A percentile compares a stretch with the other conserved stretches of the same genome.
Evolutionary conservation across 2,888 invertebrate genomes (phyloP).

Genomic region (Patella ulyssiponensis): DNA sequence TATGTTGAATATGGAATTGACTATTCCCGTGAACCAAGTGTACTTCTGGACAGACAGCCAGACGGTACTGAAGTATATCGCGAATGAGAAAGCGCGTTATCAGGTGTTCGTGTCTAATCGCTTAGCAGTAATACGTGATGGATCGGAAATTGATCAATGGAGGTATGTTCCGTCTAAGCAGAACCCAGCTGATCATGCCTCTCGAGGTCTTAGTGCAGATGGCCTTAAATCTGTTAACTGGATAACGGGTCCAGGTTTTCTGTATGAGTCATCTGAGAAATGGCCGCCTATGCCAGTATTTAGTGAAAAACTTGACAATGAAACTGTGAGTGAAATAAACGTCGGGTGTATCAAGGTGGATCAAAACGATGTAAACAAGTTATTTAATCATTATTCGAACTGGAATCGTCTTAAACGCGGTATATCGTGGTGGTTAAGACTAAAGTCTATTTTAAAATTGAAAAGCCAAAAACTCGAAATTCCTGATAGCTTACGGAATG

Average conservation of each 20-base stretch:
- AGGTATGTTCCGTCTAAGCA: conserved; percentile 34
- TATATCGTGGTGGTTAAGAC: background rate
- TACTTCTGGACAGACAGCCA: conserved; percentile 45
- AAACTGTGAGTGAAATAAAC: conserved; percentile 1
- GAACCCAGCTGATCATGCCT: conserved; percentile 50
- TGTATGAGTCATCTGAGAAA: background rate
- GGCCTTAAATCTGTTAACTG: conserved; percentile 23
- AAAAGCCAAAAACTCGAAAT: background rate
- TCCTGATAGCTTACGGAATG: background rate
- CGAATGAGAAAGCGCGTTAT: conserved; percentile 42
- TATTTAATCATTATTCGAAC: background rate
- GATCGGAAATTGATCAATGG: conserved; percentile 40
- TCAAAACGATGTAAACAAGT: background rate
- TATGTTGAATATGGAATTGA: conserved; percentile 32
- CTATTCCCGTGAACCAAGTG: conserved; percentile 15
- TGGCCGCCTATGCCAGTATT: background rate
- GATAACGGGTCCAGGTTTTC: conserved; percentile 30
- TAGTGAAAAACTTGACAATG: conserved; percentile 1
- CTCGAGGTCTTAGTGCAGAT: conserved; percentile 31
- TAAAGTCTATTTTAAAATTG: background rate
- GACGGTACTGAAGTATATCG: conserved; percentile 45
- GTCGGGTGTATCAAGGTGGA: background rate
- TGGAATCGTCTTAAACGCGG: background rate
- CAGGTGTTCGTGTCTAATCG: conserved; percentile 50
- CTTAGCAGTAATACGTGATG: conserved; percentile 44